Evolutionary conservation across 2,888 invertebrate species (phyloP).

Genomic region (Xiphydria camelus): DNA sequence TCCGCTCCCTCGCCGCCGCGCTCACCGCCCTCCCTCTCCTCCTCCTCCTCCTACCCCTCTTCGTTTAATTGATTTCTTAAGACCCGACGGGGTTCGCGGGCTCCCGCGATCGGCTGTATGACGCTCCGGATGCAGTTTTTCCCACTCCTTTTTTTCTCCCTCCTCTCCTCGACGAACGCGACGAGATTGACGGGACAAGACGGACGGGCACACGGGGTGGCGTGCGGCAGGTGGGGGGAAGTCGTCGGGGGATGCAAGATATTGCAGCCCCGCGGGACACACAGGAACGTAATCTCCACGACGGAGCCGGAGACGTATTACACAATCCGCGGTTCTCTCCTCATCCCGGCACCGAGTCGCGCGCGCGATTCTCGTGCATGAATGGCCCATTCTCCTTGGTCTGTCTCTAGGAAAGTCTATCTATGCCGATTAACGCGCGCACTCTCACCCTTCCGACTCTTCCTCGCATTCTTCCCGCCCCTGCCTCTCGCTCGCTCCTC

Average conservation of each 20-base stretch:
- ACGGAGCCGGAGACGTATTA: conserved; percentile 53
- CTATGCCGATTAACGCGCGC: conserved; percentile 28
- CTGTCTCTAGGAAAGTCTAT: conserved; percentile 53
- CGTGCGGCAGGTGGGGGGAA: conserved; percentile 16
- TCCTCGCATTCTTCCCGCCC: conserved; percentile 7
- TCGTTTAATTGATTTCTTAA: conserved; percentile 49
- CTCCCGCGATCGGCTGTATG: conserved; percentile 7
- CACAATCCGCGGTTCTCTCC: conserved; percentile 49
- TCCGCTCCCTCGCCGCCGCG: conserved; percentile 13
- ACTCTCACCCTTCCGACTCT: conserved; percentile 20
- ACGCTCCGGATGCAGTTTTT: conserved; percentile 13
- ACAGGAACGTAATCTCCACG: conserved; percentile 56
- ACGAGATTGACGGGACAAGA: not conserved
- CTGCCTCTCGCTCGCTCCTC: conserved; percentile 18
- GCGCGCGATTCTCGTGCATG: conserved; percentile 47
- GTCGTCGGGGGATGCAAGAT: conserved; percentile 53
- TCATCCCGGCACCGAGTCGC: conserved; percentile 48
- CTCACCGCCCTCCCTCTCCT: conserved; percentile 11
- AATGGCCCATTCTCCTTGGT: conserved; percentile 56
- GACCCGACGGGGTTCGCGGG: conserved; percentile 52
- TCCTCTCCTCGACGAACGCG: conserved; percentile 14
- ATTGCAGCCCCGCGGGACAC: conserved; percentile 58
- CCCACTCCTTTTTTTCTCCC: conserved; percentile 19
- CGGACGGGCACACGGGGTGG: conserved; percentile 9
- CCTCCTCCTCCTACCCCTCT: conserved; percentile 25